Percentiles rank a stretch among this genome's conserved stretches.
Conservation (phyloP, 1,140 invertebrate species). For the Drosophila teissieri region DNA sequence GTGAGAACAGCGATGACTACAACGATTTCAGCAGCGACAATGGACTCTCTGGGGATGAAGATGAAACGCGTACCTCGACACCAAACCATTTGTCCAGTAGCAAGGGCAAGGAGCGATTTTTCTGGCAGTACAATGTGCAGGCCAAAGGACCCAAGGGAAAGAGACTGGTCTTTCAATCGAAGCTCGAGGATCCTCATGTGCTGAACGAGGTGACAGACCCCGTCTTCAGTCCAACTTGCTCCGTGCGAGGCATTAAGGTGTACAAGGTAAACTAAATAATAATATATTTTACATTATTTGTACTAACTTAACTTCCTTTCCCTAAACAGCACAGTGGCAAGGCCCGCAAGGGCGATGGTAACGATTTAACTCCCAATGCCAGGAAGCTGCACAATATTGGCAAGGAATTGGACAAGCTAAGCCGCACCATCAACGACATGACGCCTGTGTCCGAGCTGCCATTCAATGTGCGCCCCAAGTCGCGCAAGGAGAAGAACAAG, state of each 20-base stretch:
- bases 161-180: conserved; percentile 91
- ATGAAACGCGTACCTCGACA: conserved; percentile 86
- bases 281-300: not conserved
- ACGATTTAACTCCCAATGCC: conserved; percentile 98
- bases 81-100: conserved; percentile 84
- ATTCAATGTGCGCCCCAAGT: conserved; percentile 94
- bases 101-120: conserved; percentile 93
- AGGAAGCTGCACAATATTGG: conserved; percentile 95
- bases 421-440: conserved; percentile 96
- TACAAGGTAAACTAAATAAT: conserved; percentile 61
- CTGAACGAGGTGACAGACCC: conserved; percentile 95
- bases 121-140: conserved; percentile 99
- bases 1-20: conserved; percentile 91
- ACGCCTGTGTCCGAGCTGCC: conserved; percentile 97
- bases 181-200: conserved; percentile 96
- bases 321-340: conserved; percentile 90
- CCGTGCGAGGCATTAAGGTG: conserved; percentile 95
- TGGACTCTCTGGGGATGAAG: conserved; percentile 90
- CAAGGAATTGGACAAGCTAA: conserved; percentile 95
- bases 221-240: conserved; percentile 95
- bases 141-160: conserved; percentile 98
- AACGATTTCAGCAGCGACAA: conserved; percentile 93
- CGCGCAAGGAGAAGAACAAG: conserved; percentile 99
- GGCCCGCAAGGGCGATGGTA: conserved; percentile 98
- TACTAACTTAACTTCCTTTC: not conserved